A percentile compares a stretch with the other conserved stretches of the same genome.
Evolutionary conservation across 2,113 vertebrate genomes (phyloP).

Genomic region (Solea solea): DNA sequence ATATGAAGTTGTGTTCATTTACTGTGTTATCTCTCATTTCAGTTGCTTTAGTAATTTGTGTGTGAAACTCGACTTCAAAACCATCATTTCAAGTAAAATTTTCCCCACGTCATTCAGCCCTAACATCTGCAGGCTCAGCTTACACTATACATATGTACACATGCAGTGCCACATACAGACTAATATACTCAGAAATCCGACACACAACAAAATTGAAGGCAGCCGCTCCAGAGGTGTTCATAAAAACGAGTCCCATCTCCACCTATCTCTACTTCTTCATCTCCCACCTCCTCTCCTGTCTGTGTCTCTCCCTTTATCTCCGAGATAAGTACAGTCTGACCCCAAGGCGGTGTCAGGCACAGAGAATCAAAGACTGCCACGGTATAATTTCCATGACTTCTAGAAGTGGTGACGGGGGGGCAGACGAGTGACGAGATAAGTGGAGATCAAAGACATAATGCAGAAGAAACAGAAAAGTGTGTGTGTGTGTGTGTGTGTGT

Average conservation of each 20-base stretch:
- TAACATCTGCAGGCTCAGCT: too few relatives aligned
- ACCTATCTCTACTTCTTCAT: neutral
- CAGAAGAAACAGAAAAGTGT: constrained; percentile 3
- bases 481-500: constrained; percentile 28
- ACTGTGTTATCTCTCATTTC: too few relatives aligned
- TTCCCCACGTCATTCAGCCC: too few relatives aligned
- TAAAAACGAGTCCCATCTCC: neutral
- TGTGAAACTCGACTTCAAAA: too few relatives aligned
- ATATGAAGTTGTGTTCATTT: too few relatives aligned
- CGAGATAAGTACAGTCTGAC: constrained; percentile 50
- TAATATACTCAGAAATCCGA: too few relatives aligned
- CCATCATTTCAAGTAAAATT: too few relatives aligned
- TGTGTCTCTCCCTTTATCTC: constrained; percentile 14
- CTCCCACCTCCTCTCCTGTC: constrained; percentile 12
- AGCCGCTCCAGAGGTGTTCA: too few relatives aligned
- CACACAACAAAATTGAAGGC: too few relatives aligned
- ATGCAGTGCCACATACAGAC: too few relatives aligned
- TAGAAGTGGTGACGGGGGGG: constrained; percentile 35
- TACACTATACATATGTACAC: too few relatives aligned
- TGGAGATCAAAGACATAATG: constrained; percentile 51
- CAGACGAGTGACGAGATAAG: constrained; percentile 41
- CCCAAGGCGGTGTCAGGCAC: constrained; percentile 52
- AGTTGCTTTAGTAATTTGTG: too few relatives aligned
- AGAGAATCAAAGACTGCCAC: constrained; percentile 65
- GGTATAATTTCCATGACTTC: constrained; percentile 63